phyloP scores from a whole-genome alignment of 2,113 vertebrate species.

The Silurus glanis region DNA sequence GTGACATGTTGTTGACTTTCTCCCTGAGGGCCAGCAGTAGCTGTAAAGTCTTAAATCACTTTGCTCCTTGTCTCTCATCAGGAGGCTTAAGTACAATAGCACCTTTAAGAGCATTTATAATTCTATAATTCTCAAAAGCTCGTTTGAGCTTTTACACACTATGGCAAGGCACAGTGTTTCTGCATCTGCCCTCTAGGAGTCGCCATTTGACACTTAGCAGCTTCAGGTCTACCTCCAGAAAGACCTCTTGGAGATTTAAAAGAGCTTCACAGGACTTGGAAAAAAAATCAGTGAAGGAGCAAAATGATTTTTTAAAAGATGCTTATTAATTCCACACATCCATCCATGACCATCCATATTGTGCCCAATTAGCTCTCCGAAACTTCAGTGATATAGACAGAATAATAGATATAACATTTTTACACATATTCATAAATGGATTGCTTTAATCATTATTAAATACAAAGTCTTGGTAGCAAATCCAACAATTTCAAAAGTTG shows the following conservation, averaged over 20 bases:
- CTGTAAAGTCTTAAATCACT: slow-evolving; percentile 28
- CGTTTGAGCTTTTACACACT: neutral
- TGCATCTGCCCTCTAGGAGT: slow-evolving; percentile 10
- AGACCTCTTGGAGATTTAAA: neutral
- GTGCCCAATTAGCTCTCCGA: neutral
- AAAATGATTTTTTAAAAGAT: neutral
- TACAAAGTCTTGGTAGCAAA: neutral
- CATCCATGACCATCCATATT: neutral
- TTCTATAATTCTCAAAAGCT: slow-evolving; percentile 14
- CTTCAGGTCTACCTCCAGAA: neutral
- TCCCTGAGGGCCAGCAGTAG: slow-evolving; percentile 15
- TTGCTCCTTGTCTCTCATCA: slow-evolving; percentile 28
- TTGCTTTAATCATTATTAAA: neutral
- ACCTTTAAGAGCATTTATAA: slow-evolving; percentile 22
- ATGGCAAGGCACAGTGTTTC: neutral
- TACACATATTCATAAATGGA: neutral
- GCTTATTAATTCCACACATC: neutral
- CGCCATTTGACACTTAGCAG: slow-evolving; percentile 28
- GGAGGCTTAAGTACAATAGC: slow-evolving; percentile 33
- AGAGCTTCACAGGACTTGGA: neutral
- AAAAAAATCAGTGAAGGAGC: neutral
- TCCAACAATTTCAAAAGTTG: neutral
- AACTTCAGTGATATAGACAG: neutral
- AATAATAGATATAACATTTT: neutral
- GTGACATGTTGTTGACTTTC: slow-evolving; percentile 12